Base-by-base conservation (phyloP, 2,797 vertebrate species). In the Xiphorhynchus erythropygius region DNA sequence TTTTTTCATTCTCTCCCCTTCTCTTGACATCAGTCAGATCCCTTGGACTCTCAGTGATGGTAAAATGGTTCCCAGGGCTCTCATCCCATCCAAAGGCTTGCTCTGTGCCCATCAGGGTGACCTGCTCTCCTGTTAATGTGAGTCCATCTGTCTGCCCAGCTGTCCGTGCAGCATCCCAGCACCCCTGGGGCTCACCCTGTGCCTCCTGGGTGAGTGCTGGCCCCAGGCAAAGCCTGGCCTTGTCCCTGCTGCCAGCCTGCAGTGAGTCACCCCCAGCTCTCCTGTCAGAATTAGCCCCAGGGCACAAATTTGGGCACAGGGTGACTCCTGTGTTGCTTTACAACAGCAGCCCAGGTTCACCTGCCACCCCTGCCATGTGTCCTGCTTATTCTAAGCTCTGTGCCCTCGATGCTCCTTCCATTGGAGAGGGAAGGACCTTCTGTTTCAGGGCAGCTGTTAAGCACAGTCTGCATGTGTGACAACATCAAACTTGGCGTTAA, bases 401-500 rank as follows among this genome's bases (percentile, higher is more conserved):
- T 71, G 37, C 30, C 57, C 35, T 56, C 42, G 1, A 2, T 13
- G 63, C 21, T 25, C 2, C 27, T 49, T 27, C 23, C 2, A 0
- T 5, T 46, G 57, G 30, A 71, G 18, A 7, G 7, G 22, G 35
- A 42, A 44, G 37, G 13, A 10, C 13, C 16, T 67, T 30, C 18
- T 44, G 25, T 44, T 63, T 32, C 62, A 37, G 39, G 42, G 18
- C 35, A 9, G 1, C 46, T 64, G 1, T 77, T 63, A 15, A 59
- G 57, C 84, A 18, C 69, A 44, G 11, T 10, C 57, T 46, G 35
- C 32, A 2, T 42, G 27, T 42, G 27, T 57, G 76, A 55, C 85
- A 69, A 0, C 62, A 62, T 55, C 83, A 30, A 2, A 25, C 37
- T 25, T 4, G 0, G 69, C 0, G 0, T 42, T 86, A 63, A 16